These are phyloP conservation scores for Hypercompe scribonia DNA, from an alignment of 2,888 invertebrate genomes.

Conservation along the genomic window DNA sequence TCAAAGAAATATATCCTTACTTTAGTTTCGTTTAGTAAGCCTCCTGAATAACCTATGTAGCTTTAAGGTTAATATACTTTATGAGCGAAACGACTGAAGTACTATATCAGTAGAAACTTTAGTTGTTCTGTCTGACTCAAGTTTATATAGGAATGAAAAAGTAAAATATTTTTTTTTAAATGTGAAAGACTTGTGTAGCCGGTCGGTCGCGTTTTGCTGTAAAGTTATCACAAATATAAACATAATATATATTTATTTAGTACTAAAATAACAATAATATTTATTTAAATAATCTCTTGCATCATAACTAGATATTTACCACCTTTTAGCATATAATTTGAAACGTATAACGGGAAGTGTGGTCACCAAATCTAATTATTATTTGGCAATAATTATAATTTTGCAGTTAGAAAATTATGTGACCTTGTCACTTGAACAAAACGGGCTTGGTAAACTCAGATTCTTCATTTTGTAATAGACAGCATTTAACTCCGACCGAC, in stretches of 20 bases:
- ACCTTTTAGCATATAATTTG: neutral
- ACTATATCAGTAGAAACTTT: neutral
- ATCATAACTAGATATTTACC: neutral
- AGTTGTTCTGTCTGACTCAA: neutral
- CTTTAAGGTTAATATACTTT: neutral
- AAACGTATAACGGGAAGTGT: too few relatives aligned
- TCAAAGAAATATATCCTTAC: neutral
- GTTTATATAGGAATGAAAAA: neutral
- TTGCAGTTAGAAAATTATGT: too few relatives aligned
- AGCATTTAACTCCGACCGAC: too few relatives aligned
- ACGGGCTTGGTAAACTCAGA: too few relatives aligned
- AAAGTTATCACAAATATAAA: neutral
- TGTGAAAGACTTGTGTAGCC: neutral
- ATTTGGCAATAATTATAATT: too few relatives aligned
- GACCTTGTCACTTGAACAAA: too few relatives aligned
- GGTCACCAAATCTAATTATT: too few relatives aligned
- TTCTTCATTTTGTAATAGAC: too few relatives aligned
- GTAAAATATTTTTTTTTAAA: neutral
- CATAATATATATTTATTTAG: neutral
- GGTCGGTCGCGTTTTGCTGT: neutral
- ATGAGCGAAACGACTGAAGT: neutral
- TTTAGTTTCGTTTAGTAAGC: neutral
- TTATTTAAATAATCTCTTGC: neutral
- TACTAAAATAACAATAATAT: neutral
- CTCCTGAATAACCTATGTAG: neutral